Evolutionary conservation across 2,888 invertebrate genomes (phyloP).

Genomic region (Erebia epiphron): DNA sequence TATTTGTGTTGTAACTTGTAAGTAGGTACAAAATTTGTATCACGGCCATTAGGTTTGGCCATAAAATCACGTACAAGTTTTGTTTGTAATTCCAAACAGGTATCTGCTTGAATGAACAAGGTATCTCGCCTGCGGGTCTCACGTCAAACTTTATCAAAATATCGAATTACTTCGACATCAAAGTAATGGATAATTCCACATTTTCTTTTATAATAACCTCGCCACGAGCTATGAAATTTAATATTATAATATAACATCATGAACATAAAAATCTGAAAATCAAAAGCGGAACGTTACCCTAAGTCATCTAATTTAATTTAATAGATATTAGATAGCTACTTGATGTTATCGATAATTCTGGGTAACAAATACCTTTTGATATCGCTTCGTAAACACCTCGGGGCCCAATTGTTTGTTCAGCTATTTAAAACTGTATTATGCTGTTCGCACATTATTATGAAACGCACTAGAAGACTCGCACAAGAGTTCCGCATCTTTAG

Average conservation of each 20-base stretch:
- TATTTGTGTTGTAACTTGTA: too few species aligned
- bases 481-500: too few species aligned
- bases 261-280: not conserved
- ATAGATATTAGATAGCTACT: constrained; percentile 11
- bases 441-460: too few species aligned
- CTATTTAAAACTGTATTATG: not conserved
- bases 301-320: not conserved
- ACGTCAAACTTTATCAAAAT: not conserved
- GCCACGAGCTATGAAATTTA: not conserved
- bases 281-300: not conserved
- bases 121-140: too few species aligned
- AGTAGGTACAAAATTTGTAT: too few species aligned
- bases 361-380: not conserved
- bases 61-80: too few species aligned
- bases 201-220: not conserved
- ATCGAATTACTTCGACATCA: not conserved
- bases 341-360: too few species aligned
- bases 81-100: too few species aligned
- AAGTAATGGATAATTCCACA: not conserved
- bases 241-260: constrained; percentile 5
- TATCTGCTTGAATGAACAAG: too few species aligned
- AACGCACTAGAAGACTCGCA: too few species aligned
- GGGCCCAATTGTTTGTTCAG: not conserved
- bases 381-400: not conserved
- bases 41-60: too few species aligned